Conservation (phyloP, 2,113 vertebrate genomes). For the Esox niger region DNA sequence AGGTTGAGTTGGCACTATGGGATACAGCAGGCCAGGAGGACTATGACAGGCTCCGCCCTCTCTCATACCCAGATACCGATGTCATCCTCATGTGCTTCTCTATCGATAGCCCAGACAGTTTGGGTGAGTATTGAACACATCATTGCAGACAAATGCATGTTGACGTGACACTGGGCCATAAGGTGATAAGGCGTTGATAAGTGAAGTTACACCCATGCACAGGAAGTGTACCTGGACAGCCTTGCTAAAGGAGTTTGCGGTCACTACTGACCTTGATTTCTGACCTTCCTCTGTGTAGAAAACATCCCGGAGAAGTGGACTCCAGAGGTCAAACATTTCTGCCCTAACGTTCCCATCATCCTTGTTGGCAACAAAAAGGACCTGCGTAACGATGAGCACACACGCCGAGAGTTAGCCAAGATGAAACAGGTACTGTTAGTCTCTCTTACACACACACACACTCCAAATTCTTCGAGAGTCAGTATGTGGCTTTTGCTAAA, state of each 20-base stretch:
- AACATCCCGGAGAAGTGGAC: constrained; percentile 99
- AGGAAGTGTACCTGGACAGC: neutral
- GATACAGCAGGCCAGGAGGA: constrained; percentile 98
- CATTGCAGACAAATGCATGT: neutral
- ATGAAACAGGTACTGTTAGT: constrained; percentile 90
- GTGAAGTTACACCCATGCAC: too few species aligned
- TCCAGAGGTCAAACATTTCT: constrained; percentile 98
- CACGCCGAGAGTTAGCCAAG: constrained; percentile 93
- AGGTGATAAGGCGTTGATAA: neutral
- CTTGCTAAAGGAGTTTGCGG: constrained; percentile 1
- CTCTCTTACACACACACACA: neutral
- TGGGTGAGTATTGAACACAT: constrained; percentile 79
- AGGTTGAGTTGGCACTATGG: constrained; percentile 98
- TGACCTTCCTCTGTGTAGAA: constrained; percentile 70
- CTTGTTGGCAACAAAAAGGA: constrained; percentile 99
- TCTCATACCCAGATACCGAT: constrained; percentile 97
- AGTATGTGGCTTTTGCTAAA: neutral
- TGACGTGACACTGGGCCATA: neutral
- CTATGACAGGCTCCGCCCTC: constrained; percentile 94
- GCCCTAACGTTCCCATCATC: constrained; percentile 97
- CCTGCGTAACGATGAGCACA: constrained; percentile 96
- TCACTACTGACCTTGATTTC: neutral
- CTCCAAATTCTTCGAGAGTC: neutral
- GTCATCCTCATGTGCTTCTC: constrained; percentile 99
- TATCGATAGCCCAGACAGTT: constrained; percentile 98